Evolutionary conservation across 2,888 invertebrate species (phyloP), one percentile per base, ranked within the genome.

Genomic region (Brachyptera putata): DNA sequence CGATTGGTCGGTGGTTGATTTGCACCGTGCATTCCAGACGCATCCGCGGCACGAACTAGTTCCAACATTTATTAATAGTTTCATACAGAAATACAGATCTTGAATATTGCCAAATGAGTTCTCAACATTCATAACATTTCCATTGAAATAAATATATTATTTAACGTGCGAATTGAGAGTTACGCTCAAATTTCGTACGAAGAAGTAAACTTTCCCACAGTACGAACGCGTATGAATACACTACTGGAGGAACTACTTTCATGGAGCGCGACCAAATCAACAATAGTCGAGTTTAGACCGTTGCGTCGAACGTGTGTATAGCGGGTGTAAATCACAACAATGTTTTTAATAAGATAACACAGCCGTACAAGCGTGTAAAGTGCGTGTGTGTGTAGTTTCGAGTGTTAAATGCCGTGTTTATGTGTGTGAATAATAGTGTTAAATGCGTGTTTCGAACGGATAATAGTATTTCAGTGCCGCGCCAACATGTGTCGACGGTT

Each of bases 161-260:
- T 24, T 2, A 46, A 46, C 24, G n/a, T 46, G 18, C 46, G n/a
- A 46, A 4, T n/a, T 5, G n/a, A 11, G 9, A 21, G 24, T 18
- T 22, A 21, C 30, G 5, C 5, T 5, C 30, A 30, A 14, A 34
- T 13, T 26, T n/a, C 2, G 46, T 49, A 58, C 39, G 58, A 58
- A 57, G 60, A 21, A 58, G 65, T 61, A 41, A 65, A 65, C 62
- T 65, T 65, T 65, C 65, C 65, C 65, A 65, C 65, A 65, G 62
- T 65, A 48, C 41, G 46, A 43, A 56, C 62, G 63, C 60, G 61
- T 65, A 65, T 61, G 69, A 70, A 69, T 74, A 74, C 72, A 71
- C 70, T 73, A 74, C 56, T 49, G 53, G 62, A 61, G 72, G 72
- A 68, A 74, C 74, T 74, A 74, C 74, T 75, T 75, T 73, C 73